Percentiles rank a stretch among this genome's conserved stretches.
These are phyloP conservation scores for Dioctria rufipes DNA, from an alignment of 2,888 invertebrate species.

Conservation along the genomic window DNA sequence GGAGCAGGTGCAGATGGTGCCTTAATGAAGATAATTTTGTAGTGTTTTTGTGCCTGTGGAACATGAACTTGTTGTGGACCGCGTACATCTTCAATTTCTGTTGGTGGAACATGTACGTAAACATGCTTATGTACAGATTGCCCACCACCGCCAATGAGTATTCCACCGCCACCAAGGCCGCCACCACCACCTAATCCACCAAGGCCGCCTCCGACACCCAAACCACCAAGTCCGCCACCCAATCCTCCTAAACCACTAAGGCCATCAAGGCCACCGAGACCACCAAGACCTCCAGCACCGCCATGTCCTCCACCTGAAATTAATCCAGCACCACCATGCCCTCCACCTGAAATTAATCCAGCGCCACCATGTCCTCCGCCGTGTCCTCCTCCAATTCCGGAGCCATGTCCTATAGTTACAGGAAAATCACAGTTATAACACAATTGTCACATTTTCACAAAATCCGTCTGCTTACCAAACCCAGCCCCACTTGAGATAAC, in stretches of 20 bases:
- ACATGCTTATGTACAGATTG: conserved; percentile 68
- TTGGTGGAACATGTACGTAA: conserved; percentile 69
- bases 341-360: conserved; percentile 37
- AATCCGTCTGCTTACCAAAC: conserved; percentile 31
- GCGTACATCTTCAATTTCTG: conserved; percentile 67
- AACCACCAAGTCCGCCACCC: conserved; percentile 57
- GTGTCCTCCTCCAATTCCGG: conserved; percentile 15
- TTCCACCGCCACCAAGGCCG: conserved; percentile 36
- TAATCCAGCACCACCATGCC: background rate
- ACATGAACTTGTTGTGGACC: conserved; percentile 65
- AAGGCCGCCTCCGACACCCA: conserved; percentile 7
- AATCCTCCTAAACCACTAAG: conserved; percentile 12
- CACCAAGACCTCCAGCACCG: background rate
- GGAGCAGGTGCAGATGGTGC: conserved; percentile 86
- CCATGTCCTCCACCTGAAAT: background rate
- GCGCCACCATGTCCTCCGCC: conserved; percentile 25
- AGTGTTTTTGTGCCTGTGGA: conserved; percentile 84
- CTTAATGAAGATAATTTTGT: conserved; percentile 94
- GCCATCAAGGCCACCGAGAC: conserved; percentile 59
- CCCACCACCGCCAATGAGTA: conserved; percentile 59
- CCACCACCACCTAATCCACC: conserved; percentile 57
- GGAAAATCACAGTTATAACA: conserved; percentile 19
- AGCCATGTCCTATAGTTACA: conserved; percentile 44
- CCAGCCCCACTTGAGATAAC: conserved; percentile 26
- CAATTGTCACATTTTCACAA: background rate